Base-by-base conservation (phyloP, 2,113 vertebrate species). In the Clarias magur region DNA sequence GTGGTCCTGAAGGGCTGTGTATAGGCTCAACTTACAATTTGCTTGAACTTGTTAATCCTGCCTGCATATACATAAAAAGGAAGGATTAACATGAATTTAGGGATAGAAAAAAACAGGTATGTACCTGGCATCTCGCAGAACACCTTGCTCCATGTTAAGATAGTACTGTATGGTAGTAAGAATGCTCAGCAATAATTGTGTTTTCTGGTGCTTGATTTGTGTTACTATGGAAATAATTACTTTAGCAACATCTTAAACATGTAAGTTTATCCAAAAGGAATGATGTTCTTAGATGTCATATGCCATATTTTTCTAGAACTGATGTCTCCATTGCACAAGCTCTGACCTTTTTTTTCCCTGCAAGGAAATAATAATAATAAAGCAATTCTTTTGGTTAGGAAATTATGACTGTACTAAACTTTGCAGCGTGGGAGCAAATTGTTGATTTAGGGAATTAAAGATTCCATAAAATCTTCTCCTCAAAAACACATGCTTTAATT, bases 151-250 rank as follows among this genome's bases (percentile, higher is more conserved):
- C 78, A 82, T 85, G 57, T 88, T 86, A 82, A 89, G 89, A 93
- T 90, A 88, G 90, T 48, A 48, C 48, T 48, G 48, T 93, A 92
- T 89, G 91, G 89, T 88, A 90, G 87, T 91, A 27, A 94, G 94
- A 91, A 89, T 89, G 84, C 34, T 83, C 92, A 92, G n/a, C 94
- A 96, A 95, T 95, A 95, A 94, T 94, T 95, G 92, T 94, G 92
- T 93, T 91, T 96, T 95, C 93, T 95, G 93, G 95, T 95, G 95
- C 95, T 95, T 96, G 95, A 95, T 96, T 96, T 96, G 94, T 93
- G 96, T 96, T 96, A 95, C 95, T 91, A 93, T 93, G 93, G 93
- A 93, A 89, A 87, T 95, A 95, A 96, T 96, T 95, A 38, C 34
- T 38, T 2, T 38, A 92, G 13, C 93, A 95, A 88, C 94, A 96